These are phyloP conservation scores for Myiozetetes cayanensis DNA, from an alignment of 2,113 vertebrate species.

Conservation along the genomic window DNA sequence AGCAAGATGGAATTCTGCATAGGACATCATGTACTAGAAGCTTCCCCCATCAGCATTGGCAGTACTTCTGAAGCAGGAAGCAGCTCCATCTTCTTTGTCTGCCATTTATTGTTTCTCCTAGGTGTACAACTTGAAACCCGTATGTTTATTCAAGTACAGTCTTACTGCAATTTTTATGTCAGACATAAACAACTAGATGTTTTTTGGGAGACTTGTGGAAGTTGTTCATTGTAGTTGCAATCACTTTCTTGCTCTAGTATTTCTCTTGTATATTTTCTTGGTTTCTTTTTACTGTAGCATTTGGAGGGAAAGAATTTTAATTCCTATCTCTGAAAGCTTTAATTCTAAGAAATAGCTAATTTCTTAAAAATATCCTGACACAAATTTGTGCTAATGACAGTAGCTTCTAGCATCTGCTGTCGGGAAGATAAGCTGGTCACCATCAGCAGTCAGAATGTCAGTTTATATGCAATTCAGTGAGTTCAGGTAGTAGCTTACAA, in stretches of 20 bases:
- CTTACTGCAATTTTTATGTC: neutral
- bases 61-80: neutral
- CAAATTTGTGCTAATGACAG: neutral
- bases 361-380: neutral
- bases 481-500: neutral
- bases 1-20: neutral
- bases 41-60: neutral
- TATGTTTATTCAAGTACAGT: fast-evolving
- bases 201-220: neutral
- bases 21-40: fast-evolving
- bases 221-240: neutral
- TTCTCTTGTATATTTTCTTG: neutral
- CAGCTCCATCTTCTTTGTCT: neutral
- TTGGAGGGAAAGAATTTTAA: neutral
- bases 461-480: neutral
- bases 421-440: neutral
- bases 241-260: neutral
- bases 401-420: neutral
- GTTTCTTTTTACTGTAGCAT: neutral
- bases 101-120: neutral
- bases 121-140: neutral
- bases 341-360: neutral
- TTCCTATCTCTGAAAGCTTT: neutral
- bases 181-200: neutral
- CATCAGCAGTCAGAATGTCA: neutral